Percentiles rank a stretch among this genome's conserved stretches.
These are phyloP conservation scores for Pelosia muscerda DNA, from an alignment of 2,888 invertebrate genomes.

Conservation along the genomic window DNA sequence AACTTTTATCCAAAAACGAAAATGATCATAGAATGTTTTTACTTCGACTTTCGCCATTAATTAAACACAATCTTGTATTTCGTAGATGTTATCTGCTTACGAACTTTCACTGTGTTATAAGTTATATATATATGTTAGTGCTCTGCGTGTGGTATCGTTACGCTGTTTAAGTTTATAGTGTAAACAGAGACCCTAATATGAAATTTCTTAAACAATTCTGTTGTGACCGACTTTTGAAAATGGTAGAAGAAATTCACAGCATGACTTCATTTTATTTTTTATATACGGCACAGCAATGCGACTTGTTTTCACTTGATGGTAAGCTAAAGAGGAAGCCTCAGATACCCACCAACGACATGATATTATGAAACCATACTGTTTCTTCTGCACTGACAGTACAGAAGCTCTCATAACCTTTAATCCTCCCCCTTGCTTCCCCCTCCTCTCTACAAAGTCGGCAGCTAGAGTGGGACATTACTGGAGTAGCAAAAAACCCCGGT, in stretches of 20 bases:
- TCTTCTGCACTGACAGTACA: no score
- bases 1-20: not conserved
- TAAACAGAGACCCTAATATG: conserved; percentile 21
- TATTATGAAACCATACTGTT: no score
- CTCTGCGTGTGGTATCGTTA: conserved; percentile 28
- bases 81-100: conserved; percentile 34
- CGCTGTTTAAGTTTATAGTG: conserved; percentile 28
- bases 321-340: no score
- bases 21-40: not conserved
- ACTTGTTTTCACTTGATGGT: no score
- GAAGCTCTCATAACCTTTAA: no score
- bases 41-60: conserved; percentile 32
- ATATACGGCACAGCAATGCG: no score
- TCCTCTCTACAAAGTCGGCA: no score
- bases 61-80: conserved; percentile 29
- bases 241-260: not conserved
- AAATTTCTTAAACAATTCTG: not conserved
- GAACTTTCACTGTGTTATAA: conserved; percentile 37
- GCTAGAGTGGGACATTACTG: no score
- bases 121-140: conserved; percentile 17
- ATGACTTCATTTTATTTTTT: not conserved
- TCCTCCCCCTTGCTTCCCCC: no score
- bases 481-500: no score
- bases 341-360: no score
- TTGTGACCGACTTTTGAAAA: not conserved